phyloP scores from a whole-genome alignment of 2,113 vertebrate species.

The Ancistrus triradiatus region DNA sequence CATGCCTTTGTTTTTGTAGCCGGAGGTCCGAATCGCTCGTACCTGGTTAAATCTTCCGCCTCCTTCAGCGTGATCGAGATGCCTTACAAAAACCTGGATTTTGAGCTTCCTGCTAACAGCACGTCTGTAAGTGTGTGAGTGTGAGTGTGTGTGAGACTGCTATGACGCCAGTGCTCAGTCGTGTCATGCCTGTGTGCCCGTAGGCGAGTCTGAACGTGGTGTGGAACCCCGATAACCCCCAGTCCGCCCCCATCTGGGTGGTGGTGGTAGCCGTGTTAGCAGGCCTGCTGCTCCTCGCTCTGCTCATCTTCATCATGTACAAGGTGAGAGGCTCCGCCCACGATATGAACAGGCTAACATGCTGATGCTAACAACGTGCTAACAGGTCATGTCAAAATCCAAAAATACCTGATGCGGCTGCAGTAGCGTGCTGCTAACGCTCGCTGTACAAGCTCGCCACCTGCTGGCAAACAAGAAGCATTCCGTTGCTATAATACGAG shows the following conservation, averaged over 20 bases:
- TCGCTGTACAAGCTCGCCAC: no score
- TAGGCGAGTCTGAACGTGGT: slow-evolving; percentile 87
- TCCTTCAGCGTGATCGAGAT: slow-evolving; percentile 90
- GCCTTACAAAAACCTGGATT: slow-evolving; percentile 87
- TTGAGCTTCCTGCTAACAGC: slow-evolving; percentile 81
- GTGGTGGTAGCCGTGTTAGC: slow-evolving; percentile 90
- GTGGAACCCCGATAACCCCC: slow-evolving; percentile 75
- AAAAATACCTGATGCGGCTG: no score
- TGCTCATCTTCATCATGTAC: slow-evolving; percentile 95
- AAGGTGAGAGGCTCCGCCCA: slow-evolving; percentile 70
- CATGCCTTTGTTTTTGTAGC: slow-evolving; percentile 58
- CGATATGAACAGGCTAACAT: background rate
- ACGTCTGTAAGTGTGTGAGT: slow-evolving; percentile 74
- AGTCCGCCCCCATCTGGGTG: slow-evolving; percentile 88
- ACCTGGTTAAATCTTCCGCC: slow-evolving; percentile 80
- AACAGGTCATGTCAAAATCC: no score
- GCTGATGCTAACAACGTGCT: background rate
- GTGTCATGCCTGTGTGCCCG: slow-evolving; percentile 55
- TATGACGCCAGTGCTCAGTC: background rate
- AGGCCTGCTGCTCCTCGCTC: slow-evolving; percentile 85
- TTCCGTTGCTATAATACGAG: no score
- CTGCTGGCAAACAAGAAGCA: no score
- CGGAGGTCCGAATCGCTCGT: slow-evolving; percentile 90
- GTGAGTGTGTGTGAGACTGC: background rate
- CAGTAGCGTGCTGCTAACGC: no score